Conservation (phyloP, 2,888 invertebrate species). For the Lithodes maja region DNA sequence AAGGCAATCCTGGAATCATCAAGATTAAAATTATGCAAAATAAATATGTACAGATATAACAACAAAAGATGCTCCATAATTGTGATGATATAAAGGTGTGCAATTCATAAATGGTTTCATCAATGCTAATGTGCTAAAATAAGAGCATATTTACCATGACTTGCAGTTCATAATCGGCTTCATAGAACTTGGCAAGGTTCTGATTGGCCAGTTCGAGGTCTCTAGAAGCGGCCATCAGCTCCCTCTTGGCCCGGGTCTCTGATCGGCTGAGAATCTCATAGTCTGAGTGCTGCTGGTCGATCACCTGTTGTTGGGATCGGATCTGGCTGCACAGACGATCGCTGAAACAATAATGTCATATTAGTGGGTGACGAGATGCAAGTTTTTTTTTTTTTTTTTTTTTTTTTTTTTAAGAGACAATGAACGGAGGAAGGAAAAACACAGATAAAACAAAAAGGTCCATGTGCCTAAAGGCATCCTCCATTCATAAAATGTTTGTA, state of each 20-base stretch:
- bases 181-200: slow-evolving; percentile 48
- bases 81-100: not conserved
- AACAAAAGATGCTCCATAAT: not conserved
- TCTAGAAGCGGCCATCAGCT: slow-evolving; percentile 45
- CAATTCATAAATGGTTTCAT: too few species aligned
- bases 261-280: slow-evolving; percentile 58
- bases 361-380: too few species aligned
- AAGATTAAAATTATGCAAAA: not conserved
- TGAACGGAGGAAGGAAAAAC: too few species aligned
- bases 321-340: slow-evolving; percentile 68
- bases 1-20: too few species aligned
- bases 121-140: too few species aligned
- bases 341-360: slow-evolving; percentile 23
- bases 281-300: slow-evolving; percentile 69
- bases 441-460: too few species aligned
- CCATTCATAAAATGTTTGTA: too few species aligned
- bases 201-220: slow-evolving; percentile 59
- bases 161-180: slow-evolving; percentile 49
- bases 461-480: too few species aligned
- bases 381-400: too few species aligned
- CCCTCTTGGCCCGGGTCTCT: slow-evolving; percentile 58
- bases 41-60: not conserved
- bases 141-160: slow-evolving; percentile 41
- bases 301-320: slow-evolving; percentile 67
- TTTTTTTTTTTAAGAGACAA: too few species aligned